These are phyloP conservation scores for Thymallus thymallus DNA, from an alignment of 2,113 vertebrate genomes.

Conservation along the genomic window DNA sequence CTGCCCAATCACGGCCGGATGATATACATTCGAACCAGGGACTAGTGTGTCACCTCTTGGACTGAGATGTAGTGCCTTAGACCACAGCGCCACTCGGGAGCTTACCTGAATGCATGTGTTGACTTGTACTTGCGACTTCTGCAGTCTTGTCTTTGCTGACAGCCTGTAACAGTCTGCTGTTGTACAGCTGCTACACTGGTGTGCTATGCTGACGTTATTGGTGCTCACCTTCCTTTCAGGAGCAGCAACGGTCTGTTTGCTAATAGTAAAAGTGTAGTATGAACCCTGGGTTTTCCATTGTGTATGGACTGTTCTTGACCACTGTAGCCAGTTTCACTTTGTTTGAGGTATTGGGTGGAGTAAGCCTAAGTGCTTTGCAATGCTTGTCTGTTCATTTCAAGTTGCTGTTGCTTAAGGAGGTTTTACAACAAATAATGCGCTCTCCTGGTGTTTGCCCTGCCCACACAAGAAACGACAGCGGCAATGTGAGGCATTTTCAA, in stretches of 20 bases:
- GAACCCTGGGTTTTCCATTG: neutral
- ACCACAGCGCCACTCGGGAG: too few species aligned
- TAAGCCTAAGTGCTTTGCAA: slow-evolving; percentile 18
- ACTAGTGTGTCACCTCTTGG: too few species aligned
- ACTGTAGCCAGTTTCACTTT: neutral
- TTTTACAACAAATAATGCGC: slow-evolving; percentile 4
- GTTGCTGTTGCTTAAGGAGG: slow-evolving; percentile 45
- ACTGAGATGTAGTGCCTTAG: too few species aligned
- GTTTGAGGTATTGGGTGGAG: slow-evolving; percentile 19
- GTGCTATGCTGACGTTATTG: slow-evolving; percentile 25
- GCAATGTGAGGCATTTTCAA: slow-evolving; percentile 51
- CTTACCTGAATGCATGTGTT: slow-evolving; percentile 71
- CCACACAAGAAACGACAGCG: neutral
- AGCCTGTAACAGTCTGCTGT: slow-evolving; percentile 44
- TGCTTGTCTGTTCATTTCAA: neutral
- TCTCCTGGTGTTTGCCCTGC: slow-evolving; percentile 28
- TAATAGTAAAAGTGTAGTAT: slow-evolving; percentile 1
- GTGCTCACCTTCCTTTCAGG: neutral
- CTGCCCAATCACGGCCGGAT: too few species aligned
- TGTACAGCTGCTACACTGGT: slow-evolving; percentile 46
- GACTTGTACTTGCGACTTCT: slow-evolving; percentile 57
- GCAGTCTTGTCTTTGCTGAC: slow-evolving; percentile 64
- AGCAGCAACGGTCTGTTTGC: neutral
- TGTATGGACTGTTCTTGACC: neutral
- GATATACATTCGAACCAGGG: too few species aligned